Conservation (phyloP, 2,113 vertebrate genomes). For the Lycaon pictus region DNA sequence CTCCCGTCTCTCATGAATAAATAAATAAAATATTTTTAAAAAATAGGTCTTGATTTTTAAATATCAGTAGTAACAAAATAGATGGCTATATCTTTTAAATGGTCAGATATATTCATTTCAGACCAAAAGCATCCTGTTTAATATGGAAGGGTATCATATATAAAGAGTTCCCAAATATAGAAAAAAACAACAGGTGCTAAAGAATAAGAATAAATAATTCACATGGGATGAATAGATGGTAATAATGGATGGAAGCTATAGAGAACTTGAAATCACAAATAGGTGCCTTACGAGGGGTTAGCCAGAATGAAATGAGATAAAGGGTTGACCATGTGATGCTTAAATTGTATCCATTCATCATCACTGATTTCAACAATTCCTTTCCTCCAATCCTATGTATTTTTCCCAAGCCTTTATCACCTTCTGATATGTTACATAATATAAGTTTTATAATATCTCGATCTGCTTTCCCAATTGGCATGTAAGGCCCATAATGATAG, state of each 20-base stretch:
- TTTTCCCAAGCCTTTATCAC: neutral
- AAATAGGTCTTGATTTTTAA: neutral
- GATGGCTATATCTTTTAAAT: neutral
- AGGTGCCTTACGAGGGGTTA: neutral
- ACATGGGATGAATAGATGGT: neutral
- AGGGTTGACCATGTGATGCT: neutral
- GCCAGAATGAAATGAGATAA: neutral
- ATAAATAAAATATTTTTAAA: no score
- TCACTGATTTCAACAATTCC: neutral
- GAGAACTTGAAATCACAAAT: neutral
- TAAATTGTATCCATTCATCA: neutral
- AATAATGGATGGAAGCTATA: neutral
- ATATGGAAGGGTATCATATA: neutral
- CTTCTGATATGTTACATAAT: neutral
- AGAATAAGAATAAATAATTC: neutral
- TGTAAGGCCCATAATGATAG: neutral
- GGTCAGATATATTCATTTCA: neutral
- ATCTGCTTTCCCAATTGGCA: neutral
- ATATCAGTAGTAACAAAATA: neutral
- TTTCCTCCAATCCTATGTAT: accelerated
- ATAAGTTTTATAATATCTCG: neutral
- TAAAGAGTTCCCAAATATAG: neutral
- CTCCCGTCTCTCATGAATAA: no score
- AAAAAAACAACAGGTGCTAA: neutral
- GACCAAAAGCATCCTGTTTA: neutral